Evolutionary conservation across 2,888 invertebrate species (phyloP).

Genomic region (Acleris laterana): DNA sequence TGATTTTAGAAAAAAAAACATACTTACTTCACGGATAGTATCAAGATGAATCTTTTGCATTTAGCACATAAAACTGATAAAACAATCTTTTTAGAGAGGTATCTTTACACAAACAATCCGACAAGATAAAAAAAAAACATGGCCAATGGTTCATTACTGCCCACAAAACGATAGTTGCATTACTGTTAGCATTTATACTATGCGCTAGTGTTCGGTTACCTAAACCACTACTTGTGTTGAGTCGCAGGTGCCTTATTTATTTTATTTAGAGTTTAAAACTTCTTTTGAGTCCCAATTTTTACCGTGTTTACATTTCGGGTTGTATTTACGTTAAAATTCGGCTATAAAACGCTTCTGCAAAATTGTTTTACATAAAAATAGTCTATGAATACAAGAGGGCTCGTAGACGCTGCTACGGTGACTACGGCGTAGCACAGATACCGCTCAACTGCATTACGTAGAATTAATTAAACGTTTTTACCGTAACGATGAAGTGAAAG

Average conservation of each 20-base stretch:
- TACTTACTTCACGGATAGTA: no score
- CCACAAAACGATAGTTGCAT: not conserved
- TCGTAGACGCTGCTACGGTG: constrained; percentile 21
- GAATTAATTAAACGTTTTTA: no score
- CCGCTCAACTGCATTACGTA: not conserved
- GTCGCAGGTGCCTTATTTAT: constrained; percentile 31
- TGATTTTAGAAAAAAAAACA: no score
- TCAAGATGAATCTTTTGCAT: not conserved
- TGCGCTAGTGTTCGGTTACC: constrained; percentile 46
- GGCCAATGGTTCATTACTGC: not conserved
- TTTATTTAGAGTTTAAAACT: constrained; percentile 18
- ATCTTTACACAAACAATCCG: not conserved
- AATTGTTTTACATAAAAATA: no score
- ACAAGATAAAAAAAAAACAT: not conserved
- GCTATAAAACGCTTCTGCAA: no score
- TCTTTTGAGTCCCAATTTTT: constrained; percentile 5
- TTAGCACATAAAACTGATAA: not conserved
- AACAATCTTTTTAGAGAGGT: not conserved
- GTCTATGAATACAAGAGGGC: not conserved
- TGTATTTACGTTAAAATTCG: not conserved
- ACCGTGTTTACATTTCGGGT: not conserved
- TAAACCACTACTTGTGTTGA: constrained; percentile 27
- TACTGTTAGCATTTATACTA: constrained; percentile 6
- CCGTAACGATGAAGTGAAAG: no score
- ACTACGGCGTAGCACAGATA: constrained; percentile 20